A percentile compares a stretch with the other conserved stretches of the same genome.
These are phyloP conservation scores for Dinoponera quadriceps DNA, from an alignment of 1,140 invertebrate species.

Conservation along the genomic window DNA sequence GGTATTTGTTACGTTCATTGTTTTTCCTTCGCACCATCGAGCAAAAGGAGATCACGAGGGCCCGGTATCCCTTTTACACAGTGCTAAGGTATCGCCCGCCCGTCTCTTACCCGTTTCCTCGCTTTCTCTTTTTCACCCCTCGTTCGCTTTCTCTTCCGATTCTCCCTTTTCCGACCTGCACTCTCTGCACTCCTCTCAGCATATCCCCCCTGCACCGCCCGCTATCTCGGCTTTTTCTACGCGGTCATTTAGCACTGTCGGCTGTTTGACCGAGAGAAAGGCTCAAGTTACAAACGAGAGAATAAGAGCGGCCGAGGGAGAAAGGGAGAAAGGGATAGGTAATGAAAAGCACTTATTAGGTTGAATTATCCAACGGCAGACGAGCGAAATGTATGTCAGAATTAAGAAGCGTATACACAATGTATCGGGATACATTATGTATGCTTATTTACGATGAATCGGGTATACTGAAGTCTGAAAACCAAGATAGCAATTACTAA, in stretches of 20 bases:
- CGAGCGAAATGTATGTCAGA: neutral
- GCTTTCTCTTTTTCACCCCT: conserved; percentile 65
- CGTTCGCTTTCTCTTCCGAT: conserved; percentile 49
- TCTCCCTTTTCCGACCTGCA: conserved; percentile 38
- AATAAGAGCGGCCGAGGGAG: neutral
- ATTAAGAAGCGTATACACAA: neutral
- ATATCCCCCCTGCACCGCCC: neutral
- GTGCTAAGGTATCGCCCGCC: conserved; percentile 67
- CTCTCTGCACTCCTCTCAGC: conserved; percentile 12
- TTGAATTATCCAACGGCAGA: neutral
- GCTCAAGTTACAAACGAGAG: conserved; percentile 12
- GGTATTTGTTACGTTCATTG: conserved; percentile 76
- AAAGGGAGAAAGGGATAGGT: neutral
- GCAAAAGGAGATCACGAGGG: conserved; percentile 76
- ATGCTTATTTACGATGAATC: no score
- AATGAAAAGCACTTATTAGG: neutral
- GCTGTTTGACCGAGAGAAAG: conserved; percentile 5
- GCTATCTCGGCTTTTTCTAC: conserved; percentile 24
- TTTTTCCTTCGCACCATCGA: conserved; percentile 76
- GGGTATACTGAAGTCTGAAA: neutral
- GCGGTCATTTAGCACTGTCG: conserved; percentile 22
- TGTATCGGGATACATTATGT: no score
- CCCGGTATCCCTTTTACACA: conserved; percentile 72
- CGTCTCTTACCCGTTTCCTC: conserved; percentile 65
- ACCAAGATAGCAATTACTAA: neutral